Evolutionary conservation across 1,140 invertebrate genomes (phyloP).

Genomic region (Cyclina sinensis): DNA sequence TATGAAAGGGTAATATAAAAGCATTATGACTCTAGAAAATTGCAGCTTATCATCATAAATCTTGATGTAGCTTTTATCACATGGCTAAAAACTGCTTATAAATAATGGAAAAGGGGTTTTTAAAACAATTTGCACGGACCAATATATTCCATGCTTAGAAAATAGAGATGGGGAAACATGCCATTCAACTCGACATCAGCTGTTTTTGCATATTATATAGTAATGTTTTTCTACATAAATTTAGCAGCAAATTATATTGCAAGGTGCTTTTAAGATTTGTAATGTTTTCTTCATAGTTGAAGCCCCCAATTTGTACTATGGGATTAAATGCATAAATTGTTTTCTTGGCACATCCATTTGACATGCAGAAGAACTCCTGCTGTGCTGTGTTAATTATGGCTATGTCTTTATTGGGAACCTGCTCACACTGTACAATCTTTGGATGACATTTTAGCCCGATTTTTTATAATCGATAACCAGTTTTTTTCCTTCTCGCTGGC

Average conservation of each 20-base stretch:
- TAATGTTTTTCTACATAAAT: not conserved
- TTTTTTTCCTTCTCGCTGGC: not conserved
- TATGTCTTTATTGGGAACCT: not conserved
- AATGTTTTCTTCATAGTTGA: too few relatives aligned
- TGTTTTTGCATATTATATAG: conserved; percentile 1
- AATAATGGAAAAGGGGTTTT: not conserved
- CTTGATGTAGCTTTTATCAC: not conserved
- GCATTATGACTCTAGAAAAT: not conserved
- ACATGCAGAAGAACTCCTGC: not conserved
- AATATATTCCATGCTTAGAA: not conserved
- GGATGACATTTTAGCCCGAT: not conserved
- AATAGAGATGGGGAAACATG: not conserved
- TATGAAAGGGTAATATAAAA: not conserved
- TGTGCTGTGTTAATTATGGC: not conserved
- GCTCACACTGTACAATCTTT: not conserved
- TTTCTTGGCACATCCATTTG: conserved; percentile 6
- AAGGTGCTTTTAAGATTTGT: not conserved
- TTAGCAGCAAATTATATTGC: not conserved
- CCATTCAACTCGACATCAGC: not conserved
- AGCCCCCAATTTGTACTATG: not conserved
- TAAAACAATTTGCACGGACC: not conserved
- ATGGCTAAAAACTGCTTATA: not conserved
- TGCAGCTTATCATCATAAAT: not conserved
- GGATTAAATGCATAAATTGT: conserved; percentile 5
- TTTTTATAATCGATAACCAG: conserved; percentile 11